Base-by-base conservation (phyloP, 1,140 invertebrate genomes). In the Ostrea edulis region DNA sequence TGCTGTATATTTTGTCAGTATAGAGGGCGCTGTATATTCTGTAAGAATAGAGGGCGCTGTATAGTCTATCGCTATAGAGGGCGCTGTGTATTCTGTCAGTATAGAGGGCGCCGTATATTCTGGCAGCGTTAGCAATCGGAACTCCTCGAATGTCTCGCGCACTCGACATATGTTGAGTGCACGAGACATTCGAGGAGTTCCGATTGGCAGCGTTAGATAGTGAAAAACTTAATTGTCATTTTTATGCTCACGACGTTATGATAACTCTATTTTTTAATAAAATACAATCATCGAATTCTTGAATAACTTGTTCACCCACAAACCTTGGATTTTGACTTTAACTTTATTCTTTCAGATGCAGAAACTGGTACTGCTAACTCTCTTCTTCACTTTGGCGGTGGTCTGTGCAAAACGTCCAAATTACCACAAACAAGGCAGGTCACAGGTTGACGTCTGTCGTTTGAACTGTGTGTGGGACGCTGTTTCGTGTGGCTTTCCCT, bases 391-490 rank as follows among this genome's bases (percentile, higher is more conserved):
- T 52, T 17, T 83, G 44, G 51, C 53, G 51, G 20, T 35, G 29
- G 53, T 83, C 82, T 52, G 8, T 54, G 53, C 82, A 52, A 25
- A 22, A 22, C 82, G 82, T 54, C 82, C 82, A 53, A 83, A 83
- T 52, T 83, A 83, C 22, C 20, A 17, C 44, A 83, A n/a, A 12
- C 82, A 83, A 54, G 82, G 82, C 11, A n/a, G 82, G 52, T 25
- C 51, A 8, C 11, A 22, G 25, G 20, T 83, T 29, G 35, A 53
- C n/a, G 82, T 20, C 22, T 83, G 82, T 35, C 53, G 82, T 20
- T 54, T 83, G 51, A 22, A 83, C 44, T 83, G 82, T 83, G n/a
- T 83, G n/a, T 83, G 52, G 9, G 82, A 83, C 82, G 35, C 82
- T 11, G 53, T 83, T 22, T n/a, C n/a, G 44, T 83, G 82, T 54